Evolutionary conservation across 2,113 vertebrate genomes (phyloP).

Genomic region (Seriola dumerili): DNA sequence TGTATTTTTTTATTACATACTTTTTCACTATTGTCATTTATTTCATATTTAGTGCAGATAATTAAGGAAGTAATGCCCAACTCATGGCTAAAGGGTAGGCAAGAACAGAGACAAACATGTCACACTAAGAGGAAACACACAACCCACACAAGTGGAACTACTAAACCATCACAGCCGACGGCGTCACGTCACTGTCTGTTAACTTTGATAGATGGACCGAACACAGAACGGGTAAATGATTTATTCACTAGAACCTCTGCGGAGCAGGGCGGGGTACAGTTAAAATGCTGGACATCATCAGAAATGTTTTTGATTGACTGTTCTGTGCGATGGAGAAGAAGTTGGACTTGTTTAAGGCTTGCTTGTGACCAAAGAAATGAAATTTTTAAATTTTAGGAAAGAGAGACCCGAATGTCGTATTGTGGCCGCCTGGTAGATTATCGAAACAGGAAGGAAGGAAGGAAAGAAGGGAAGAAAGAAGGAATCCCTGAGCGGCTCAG

Average conservation of each 20-base stretch:
- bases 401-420: constrained; percentile 56
- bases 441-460: constrained; percentile 39
- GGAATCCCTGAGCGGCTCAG: constrained; percentile 37
- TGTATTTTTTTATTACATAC: constrained; percentile 83
- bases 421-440: constrained; percentile 51
- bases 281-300: constrained; percentile 15
- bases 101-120: constrained; percentile 73
- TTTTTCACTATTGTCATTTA: constrained; percentile 75
- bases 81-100: constrained; percentile 92
- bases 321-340: constrained; percentile 89
- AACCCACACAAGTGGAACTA: constrained; percentile 90
- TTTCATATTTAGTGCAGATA: constrained; percentile 96
- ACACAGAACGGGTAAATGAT: constrained; percentile 92
- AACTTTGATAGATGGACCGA: constrained; percentile 77
- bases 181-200: constrained; percentile 36
- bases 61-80: constrained; percentile 98
- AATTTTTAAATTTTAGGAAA: constrained; percentile 25
- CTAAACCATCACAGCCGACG: constrained; percentile 91
- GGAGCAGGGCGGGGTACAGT: constrained; percentile 1
- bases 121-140: constrained; percentile 86
- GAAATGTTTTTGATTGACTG: neutral
- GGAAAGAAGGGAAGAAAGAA: constrained; percentile 10
- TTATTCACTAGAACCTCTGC: constrained; percentile 70
- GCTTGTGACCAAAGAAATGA: constrained; percentile 89
- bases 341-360: constrained; percentile 92